Evolutionary conservation across 2,113 vertebrate species (phyloP).

Genomic region (Odocoileus hemionus): DNA sequence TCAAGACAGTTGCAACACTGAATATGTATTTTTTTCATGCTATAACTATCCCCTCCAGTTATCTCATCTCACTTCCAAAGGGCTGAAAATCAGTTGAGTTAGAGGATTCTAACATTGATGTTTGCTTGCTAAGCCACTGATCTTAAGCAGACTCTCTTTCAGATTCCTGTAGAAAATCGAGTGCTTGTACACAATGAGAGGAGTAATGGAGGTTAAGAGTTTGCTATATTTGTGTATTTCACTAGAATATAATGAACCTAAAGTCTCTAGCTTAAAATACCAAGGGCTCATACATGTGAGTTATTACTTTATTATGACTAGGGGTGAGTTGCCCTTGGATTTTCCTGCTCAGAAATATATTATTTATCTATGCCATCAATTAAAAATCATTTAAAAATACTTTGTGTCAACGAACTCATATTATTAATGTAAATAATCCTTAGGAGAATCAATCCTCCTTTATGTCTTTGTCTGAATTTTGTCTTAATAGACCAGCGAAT

Average conservation of each 20-base stretch:
- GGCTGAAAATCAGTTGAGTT: neutral
- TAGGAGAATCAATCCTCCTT: neutral
- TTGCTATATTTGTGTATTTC: neutral
- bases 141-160: neutral
- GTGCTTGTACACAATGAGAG: neutral
- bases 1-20: neutral
- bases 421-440: neutral
- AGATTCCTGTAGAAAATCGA: neutral
- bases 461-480: neutral
- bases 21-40: neutral
- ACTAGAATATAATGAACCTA: neutral
- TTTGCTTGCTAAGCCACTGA: neutral
- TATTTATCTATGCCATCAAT: neutral
- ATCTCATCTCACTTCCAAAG: neutral
- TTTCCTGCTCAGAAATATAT: neutral
- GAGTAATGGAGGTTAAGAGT: neutral
- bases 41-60: neutral
- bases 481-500: neutral
- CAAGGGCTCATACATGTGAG: neutral
- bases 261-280: neutral
- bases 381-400: conserved; percentile 4
- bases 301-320: conserved; percentile 2
- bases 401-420: neutral
- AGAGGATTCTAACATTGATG: neutral
- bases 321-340: neutral